phyloP scores from a whole-genome alignment of 30 jellyfish, hydroid and myxozoan species.

The Aurelia sp. region DNA sequence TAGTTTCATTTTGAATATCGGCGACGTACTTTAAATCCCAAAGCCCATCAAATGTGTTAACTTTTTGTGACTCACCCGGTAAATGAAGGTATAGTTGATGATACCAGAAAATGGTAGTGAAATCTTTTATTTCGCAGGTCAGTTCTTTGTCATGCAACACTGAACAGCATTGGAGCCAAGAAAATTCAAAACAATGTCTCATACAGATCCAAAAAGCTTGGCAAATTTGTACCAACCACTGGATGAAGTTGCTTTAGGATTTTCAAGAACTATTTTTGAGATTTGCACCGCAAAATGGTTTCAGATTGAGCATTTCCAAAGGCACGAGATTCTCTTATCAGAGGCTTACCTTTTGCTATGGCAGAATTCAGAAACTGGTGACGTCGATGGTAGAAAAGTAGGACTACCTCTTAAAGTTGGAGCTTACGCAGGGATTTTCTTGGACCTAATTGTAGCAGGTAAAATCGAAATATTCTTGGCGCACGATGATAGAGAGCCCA shows the following conservation, averaged over 20 bases:
- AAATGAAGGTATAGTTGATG: no score
- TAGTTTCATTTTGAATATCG: no score
- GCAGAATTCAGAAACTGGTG: slow-evolving; percentile 99
- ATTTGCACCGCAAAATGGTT: slow-evolving; percentile 75
- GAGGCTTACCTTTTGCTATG: slow-evolving; percentile 96
- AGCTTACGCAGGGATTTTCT: slow-evolving; percentile 94
- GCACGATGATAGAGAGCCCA: slow-evolving; percentile 84
- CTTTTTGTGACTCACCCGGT: no score
- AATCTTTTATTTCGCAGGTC: no score
- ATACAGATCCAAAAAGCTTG: slow-evolving; percentile 93
- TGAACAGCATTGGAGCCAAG: background rate
- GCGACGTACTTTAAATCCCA: no score
- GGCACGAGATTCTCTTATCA: slow-evolving; percentile 82
- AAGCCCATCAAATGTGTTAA: no score
- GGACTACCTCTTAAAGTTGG: slow-evolving; percentile 97
- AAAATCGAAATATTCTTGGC: slow-evolving; percentile 72
- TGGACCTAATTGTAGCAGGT: slow-evolving; percentile 84
- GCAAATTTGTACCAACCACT: slow-evolving; percentile 96
- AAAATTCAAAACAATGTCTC: slow-evolving; percentile 46
- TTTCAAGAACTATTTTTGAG: slow-evolving; percentile 74
- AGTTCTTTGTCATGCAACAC: no score
- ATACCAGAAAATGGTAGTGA: background rate
- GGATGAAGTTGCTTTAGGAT: slow-evolving; percentile 95
- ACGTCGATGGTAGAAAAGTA: slow-evolving; percentile 92
- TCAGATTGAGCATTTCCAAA: slow-evolving; percentile 63